Evolutionary conservation across 2,113 vertebrate species (phyloP), one percentile per base, ranked within the genome.

Genomic region (Chloropsis hardwickii): DNA sequence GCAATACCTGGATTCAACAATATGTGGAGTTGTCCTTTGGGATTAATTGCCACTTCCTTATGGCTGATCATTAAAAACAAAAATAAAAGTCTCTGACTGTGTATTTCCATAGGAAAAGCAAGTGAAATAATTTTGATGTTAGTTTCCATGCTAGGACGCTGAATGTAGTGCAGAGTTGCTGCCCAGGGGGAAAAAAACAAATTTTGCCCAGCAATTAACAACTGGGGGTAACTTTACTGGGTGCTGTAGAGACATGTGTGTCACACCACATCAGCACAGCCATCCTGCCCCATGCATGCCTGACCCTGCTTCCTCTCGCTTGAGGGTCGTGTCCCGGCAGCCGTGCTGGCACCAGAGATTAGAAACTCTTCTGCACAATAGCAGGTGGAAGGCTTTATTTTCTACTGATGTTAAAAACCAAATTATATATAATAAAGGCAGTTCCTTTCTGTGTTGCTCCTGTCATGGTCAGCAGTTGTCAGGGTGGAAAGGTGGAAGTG

Each of bases 261-360:
- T 64, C 57, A 27, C n/a, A 65, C 71, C 82, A 51, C 65, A 73
- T 62, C 86, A 86, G 62, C 33, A 40, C 25, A 47, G 23, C 33
- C 1, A 0, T 83, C 53, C 79, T 83, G 39, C 10, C 54, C 58
- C 0, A 0, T 39, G 24, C 1, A 0, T 82, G 51, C 47, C 64
- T 84, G 53, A 66, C 28, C 29, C 31, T 0, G 0, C 40, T 86
- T 86, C 35, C 29, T 50, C 20, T 67, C 2, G 3, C 56, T 86
- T 23, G 37, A 78, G 71, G 25, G 33, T 72, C 1, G 0, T 42
- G 60, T 83, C 56, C 40, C 56, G 85, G 77, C 69, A 92, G 87
- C 73, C 4, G 0, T 6, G 9, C 69, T 87, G 84, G 91, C 86
- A 88, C 76, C 93, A 84, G 90, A 96, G 85, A 92, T 93, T 88